Conservation (phyloP, 2,888 invertebrate genomes). For the Listrodromus nycthemerus region DNA sequence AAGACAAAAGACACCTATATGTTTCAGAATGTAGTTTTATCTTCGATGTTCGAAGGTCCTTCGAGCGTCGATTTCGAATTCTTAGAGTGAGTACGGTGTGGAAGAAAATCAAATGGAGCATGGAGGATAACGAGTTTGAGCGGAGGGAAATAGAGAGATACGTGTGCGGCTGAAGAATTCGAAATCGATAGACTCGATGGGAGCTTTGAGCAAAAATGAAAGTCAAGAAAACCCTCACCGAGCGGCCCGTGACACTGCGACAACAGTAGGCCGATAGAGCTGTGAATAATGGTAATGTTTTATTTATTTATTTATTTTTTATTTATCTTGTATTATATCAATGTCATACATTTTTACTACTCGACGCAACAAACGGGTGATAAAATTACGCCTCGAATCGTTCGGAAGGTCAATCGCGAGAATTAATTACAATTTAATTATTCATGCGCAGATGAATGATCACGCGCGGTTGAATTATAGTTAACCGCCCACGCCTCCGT, state of each 20-base stretch:
- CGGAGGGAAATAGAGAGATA: not conserved
- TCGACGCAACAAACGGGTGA: not conserved
- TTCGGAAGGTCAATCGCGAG: not conserved
- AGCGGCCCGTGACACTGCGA: constrained; percentile 22
- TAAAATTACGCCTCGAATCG: constrained; percentile 14
- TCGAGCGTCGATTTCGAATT: constrained; percentile 45
- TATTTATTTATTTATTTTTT: constrained; percentile 9
- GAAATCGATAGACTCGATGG: constrained; percentile 29
- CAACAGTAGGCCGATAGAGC: constrained; percentile 39
- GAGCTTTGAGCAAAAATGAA: constrained; percentile 31
- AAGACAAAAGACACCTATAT: constrained; percentile 48
- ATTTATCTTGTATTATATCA: constrained; percentile 9
- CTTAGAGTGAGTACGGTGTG: constrained; percentile 26
- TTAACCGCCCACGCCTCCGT: constrained; percentile 5
- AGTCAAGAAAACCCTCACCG: not conserved
- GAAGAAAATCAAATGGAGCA: constrained; percentile 16
- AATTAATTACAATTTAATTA: not conserved
- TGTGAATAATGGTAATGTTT: constrained; percentile 47
- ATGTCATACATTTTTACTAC: constrained; percentile 27
- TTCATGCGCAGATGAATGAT: not conserved
- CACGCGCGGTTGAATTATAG: constrained; percentile 1
- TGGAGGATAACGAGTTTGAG: not conserved
- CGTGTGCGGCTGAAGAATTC: constrained; percentile 8
- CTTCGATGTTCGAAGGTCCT: constrained; percentile 31
- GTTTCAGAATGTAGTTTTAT: constrained; percentile 60